Base-by-base conservation (phyloP, 1,140 invertebrate species). In the Uloborus diversus region DNA sequence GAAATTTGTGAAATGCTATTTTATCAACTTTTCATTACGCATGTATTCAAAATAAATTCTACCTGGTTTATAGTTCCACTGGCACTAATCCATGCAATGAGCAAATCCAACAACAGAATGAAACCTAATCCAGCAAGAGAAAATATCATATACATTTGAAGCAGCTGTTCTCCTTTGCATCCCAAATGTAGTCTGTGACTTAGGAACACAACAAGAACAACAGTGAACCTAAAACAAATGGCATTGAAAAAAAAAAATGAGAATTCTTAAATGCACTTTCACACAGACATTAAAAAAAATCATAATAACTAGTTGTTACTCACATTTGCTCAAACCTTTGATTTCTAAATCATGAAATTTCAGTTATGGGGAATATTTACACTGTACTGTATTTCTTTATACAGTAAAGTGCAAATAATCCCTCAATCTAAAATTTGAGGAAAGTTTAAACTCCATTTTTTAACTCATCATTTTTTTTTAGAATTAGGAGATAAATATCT, bases 11-110 rank as follows among this genome's bases (percentile, higher is more conserved):
- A n/a, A n/a, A n/a, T n/a, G n/a, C n/a, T n/a, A n/a, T n/a, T n/a
- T n/a, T n/a, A n/a, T n/a, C n/a, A n/a, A n/a, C n/a, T n/a, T n/a
- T n/a, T n/a, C n/a, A n/a, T n/a, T n/a, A n/a, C n/a, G n/a, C n/a
- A n/a, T n/a, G n/a, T n/a, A n/a, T n/a, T n/a, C n/a, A n/a, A n/a
- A n/a, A n/a, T n/a, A 49, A 49, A 4, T 1, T 11, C 20, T 23
- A 81, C 79, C 68, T 81, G 79, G 37, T 33, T 37, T 11, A 81
- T 61, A 9, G 79, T 81, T 20, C 79, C 79, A 49, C 64, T 56
- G 1, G 79, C 56, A 30, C 79, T 81, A 4, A 75, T 70, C 47
- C 59, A 75, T 3, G 62, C 69, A 30, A 81, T 75, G 3, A 70
- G 17, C n/a, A 42, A 25, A 25, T 81, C 66, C 13, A 81, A 28